Percentiles rank a stretch among this genome's conserved stretches.
Conservation (phyloP, 2,797 vertebrate species). For the Sphaeramia orbicularis region DNA sequence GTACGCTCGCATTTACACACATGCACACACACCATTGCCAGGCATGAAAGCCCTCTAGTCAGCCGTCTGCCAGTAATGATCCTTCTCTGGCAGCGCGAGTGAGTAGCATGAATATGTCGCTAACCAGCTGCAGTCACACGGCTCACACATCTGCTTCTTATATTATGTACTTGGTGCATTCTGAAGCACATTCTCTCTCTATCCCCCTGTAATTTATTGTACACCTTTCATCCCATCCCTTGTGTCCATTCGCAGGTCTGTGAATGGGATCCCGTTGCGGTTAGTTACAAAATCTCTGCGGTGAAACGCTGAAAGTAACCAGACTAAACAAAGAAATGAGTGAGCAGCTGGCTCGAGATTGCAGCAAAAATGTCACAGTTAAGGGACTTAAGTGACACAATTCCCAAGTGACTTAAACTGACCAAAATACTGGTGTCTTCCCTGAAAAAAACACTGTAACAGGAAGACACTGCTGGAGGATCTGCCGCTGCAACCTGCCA, state of each 20-base stretch:
- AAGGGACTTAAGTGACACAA: slow-evolving; percentile 10
- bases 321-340: slow-evolving; percentile 60
- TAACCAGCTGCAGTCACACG: slow-evolving; percentile 84
- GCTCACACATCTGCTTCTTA: slow-evolving; percentile 86
- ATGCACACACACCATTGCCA: slow-evolving; percentile 36
- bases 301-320: slow-evolving; percentile 41
- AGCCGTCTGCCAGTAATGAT: slow-evolving; percentile 80
- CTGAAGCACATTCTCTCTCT: slow-evolving; percentile 66
- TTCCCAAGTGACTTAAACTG: slow-evolving; percentile 21
- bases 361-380: slow-evolving; percentile 29
- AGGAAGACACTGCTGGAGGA: slow-evolving; percentile 4
- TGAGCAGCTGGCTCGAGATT: slow-evolving; percentile 26
- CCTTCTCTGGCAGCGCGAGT: slow-evolving; percentile 71
- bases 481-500: slow-evolving; percentile 41
- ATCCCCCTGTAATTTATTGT: slow-evolving; percentile 61
- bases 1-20: slow-evolving; percentile 15
- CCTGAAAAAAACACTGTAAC: slow-evolving; percentile 19
- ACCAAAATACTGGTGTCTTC: slow-evolving; percentile 1
- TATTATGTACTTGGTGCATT: slow-evolving; percentile 85
- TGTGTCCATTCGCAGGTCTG: slow-evolving; percentile 46
- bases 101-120: slow-evolving; percentile 78
- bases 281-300: slow-evolving; percentile 40
- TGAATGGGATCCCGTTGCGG: slow-evolving; percentile 45
- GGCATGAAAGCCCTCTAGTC: slow-evolving; percentile 70
- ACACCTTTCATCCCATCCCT: slow-evolving; percentile 61